phyloP scores from a whole-genome alignment of 2,113 vertebrate species.

The Pseudorectes ferrugineus region DNA sequence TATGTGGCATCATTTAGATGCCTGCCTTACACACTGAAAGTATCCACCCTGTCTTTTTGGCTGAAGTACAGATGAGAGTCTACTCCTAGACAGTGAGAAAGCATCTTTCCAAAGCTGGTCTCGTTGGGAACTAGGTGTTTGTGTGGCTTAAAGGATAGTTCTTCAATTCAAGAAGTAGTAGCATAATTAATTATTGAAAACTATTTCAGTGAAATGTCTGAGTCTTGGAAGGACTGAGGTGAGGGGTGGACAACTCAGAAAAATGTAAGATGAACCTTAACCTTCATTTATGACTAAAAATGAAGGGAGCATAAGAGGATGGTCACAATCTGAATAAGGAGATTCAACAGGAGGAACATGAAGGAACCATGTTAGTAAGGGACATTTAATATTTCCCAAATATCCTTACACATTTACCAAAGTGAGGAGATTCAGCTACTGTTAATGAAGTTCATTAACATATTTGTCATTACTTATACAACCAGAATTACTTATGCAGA shows the following conservation, averaged over 20 bases:
- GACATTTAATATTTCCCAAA: not conserved
- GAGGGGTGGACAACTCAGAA: not conserved
- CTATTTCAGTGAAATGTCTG: not conserved
- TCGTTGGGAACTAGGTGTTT: not conserved
- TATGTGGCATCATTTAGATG: not conserved
- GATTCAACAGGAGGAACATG: not conserved
- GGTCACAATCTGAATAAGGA: not conserved
- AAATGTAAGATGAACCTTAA: not conserved
- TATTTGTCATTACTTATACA: not conserved
- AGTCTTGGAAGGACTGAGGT: not conserved
- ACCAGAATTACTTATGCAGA: not conserved
- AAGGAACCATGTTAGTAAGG: not conserved
- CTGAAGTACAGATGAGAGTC: not conserved
- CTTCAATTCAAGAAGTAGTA: not conserved
- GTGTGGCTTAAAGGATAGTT: not conserved
- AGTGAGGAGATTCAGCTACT: not conserved
- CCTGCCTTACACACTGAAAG: not conserved
- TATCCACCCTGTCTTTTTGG: not conserved
- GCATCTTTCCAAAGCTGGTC: not conserved
- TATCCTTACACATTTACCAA: not conserved
- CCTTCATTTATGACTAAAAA: not conserved
- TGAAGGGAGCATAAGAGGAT: not conserved
- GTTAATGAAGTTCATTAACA: not conserved
- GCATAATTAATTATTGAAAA: not conserved
- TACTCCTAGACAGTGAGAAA: not conserved